phyloP scores from a whole-genome alignment of 2,888 invertebrate species.

The Eremobia ochroleuca region DNA sequence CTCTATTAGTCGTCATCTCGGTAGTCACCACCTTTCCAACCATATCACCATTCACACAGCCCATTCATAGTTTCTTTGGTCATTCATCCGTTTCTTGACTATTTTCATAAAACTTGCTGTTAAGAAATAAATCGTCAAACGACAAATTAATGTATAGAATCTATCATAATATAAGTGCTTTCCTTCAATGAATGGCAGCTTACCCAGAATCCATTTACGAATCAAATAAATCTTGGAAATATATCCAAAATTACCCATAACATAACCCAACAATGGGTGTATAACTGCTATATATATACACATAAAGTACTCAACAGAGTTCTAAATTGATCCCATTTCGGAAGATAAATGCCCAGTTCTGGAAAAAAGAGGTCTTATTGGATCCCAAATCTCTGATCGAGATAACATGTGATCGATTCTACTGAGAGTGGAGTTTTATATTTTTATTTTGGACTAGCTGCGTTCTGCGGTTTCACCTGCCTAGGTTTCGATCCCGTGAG shows the following conservation, averaged over 20 bases:
- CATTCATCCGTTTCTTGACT: too few species aligned
- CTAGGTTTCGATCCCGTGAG: background rate
- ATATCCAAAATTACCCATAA: constrained; percentile 56
- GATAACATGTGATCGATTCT: constrained; percentile 76
- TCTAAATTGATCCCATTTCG: constrained; percentile 75
- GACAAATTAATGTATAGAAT: constrained; percentile 16
- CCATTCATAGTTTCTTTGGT: too few species aligned
- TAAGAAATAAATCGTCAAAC: constrained; percentile 17
- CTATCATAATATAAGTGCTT: constrained; percentile 30
- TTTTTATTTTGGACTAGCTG: background rate
- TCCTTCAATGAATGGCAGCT: constrained; percentile 35
- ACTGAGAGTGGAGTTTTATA: constrained; percentile 45
- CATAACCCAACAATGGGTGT: constrained; percentile 44
- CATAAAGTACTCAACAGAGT: constrained; percentile 58
- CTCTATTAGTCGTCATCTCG: too few species aligned
- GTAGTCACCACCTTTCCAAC: too few species aligned
- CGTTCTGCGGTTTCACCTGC: background rate
- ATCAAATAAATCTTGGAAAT: constrained; percentile 49
- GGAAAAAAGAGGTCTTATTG: constrained; percentile 77
- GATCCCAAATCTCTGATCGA: constrained; percentile 75
- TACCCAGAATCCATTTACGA: constrained; percentile 46
- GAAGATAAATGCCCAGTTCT: constrained; percentile 75
- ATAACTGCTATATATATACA: constrained; percentile 46
- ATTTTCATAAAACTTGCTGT: background rate
- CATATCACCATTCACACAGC: too few species aligned